Evolutionary conservation across 2,797 vertebrate genomes (phyloP).

Genomic region (Myiotriccus ornatus): DNA sequence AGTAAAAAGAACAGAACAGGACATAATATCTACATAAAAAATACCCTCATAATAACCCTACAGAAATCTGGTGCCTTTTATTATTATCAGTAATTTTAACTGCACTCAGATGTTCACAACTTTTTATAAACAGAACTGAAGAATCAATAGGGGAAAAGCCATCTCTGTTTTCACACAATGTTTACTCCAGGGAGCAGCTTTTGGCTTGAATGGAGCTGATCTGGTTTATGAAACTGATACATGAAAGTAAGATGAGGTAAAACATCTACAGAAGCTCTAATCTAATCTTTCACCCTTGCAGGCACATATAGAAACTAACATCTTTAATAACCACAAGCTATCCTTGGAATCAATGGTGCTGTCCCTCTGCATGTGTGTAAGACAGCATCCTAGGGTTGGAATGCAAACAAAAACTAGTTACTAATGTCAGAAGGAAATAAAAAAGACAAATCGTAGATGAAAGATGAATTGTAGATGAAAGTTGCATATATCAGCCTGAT

Average conservation of each 20-base stretch:
- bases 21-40: not conserved
- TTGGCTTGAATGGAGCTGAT: not conserved
- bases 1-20: not conserved
- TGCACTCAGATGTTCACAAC: not conserved
- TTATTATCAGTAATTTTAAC: not conserved
- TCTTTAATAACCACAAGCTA: not conserved
- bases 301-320: not conserved
- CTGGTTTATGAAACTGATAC: slow-evolving; percentile 11
- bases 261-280: not conserved
- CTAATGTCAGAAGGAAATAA: not conserved
- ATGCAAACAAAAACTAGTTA: not conserved
- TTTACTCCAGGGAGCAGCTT: not conserved
- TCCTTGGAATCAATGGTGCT: not conserved
- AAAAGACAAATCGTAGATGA: not conserved
- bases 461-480: fast-evolving
- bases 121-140: not conserved
- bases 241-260: not conserved
- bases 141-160: not conserved
- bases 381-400: not conserved
- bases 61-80: not conserved
- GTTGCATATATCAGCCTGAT: not conserved
- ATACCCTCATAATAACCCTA: not conserved
- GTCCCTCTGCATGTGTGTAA: fast-evolving
- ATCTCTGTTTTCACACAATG: not conserved
- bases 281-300: not conserved